Evolutionary conservation across 2,888 invertebrate genomes (phyloP), one percentile per base, ranked within the genome.

Genomic region (Eutolmus rufibarbis): DNA sequence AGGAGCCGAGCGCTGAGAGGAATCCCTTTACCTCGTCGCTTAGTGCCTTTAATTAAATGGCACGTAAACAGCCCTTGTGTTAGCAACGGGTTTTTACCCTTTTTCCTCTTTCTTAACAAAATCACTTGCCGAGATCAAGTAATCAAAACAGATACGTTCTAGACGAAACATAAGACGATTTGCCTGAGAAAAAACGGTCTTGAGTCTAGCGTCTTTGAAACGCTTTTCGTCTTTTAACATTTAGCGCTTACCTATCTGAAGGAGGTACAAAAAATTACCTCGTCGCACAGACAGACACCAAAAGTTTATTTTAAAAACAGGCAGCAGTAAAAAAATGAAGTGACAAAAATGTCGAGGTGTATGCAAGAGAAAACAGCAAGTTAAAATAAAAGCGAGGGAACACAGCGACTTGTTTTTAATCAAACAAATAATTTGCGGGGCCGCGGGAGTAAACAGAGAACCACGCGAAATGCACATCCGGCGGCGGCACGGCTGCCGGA

Each of bases 391-490:
- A 66, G 12, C 23, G 57, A 23, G 57, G 23, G 8, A 57, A 23
- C 57, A 8, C 23, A 37, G 9, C 16, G 46, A 74, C n/a, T n/a
- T 43, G 34, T 37, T 40, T 28, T 74, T 85, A 74, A 57, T 23
- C 85, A 85, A 85, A 85, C 85, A 85, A 85, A 85, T 74, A 85
- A 85, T 85, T 85, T 40, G 74, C 74, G 46, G 74, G 43, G 16
- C 16, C 28, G n/a, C 43, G 31, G 19, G 85, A 85, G 19, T 34
- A 85, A 85, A 85, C 85, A 85, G 5, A 46, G 74, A 43, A 46
- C 85, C 85, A 85, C 85, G 85, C 85, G 46, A 85, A 74, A 74
- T 74, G 85, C 46, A 43, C 43, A 85, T 85, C 40, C 74, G 43
- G 43, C 5, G 43, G 43, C 5, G 37, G 66, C 84, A 40, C 19